Conservation (phyloP, 2,888 invertebrate genomes). For the Dicranocentrus wangi region DNA sequence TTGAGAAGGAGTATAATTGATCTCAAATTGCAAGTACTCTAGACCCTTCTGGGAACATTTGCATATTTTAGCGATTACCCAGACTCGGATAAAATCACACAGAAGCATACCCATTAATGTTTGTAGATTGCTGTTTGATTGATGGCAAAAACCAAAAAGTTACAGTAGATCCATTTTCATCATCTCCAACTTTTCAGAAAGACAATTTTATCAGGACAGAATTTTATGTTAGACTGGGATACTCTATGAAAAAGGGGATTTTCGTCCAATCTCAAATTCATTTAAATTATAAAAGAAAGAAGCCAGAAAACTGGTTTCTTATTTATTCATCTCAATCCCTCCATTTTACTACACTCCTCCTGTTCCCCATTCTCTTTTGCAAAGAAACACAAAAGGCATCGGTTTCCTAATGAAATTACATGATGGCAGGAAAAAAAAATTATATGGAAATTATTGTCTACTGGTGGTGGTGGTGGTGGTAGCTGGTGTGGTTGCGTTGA, state of each 20-base stretch:
- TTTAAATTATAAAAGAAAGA: slow-evolving; percentile 41
- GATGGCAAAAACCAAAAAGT: slow-evolving; percentile 7
- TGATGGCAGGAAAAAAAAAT: slow-evolving; percentile 27
- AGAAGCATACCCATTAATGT: not conserved
- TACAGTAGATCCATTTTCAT: not conserved
- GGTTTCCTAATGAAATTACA: slow-evolving; percentile 21
- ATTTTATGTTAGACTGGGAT: not conserved
- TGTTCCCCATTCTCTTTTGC: slow-evolving; percentile 11
- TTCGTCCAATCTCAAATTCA: slow-evolving; percentile 42
- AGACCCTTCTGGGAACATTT: not conserved
- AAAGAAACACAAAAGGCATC: not conserved
- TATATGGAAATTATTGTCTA: slow-evolving; percentile 37
- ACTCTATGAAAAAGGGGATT: slow-evolving; percentile 29
- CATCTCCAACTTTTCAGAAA: slow-evolving; percentile 4
- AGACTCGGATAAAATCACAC: not conserved
- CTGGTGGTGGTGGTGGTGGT: too few relatives aligned
- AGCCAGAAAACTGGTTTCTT: slow-evolving; percentile 47
- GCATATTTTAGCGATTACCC: not conserved
- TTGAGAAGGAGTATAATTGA: not conserved
- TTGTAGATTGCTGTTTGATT: too few relatives aligned
- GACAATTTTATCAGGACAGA: not conserved
- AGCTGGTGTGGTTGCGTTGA: slow-evolving; percentile 23
- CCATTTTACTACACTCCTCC: slow-evolving; percentile 33
- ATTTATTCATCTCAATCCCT: slow-evolving; percentile 37
- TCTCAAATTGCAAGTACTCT: slow-evolving; percentile 14